Conservation (phyloP, 30 jellyfish, hydroid and myxozoan species). For the Aurelia coerulea region DNA sequence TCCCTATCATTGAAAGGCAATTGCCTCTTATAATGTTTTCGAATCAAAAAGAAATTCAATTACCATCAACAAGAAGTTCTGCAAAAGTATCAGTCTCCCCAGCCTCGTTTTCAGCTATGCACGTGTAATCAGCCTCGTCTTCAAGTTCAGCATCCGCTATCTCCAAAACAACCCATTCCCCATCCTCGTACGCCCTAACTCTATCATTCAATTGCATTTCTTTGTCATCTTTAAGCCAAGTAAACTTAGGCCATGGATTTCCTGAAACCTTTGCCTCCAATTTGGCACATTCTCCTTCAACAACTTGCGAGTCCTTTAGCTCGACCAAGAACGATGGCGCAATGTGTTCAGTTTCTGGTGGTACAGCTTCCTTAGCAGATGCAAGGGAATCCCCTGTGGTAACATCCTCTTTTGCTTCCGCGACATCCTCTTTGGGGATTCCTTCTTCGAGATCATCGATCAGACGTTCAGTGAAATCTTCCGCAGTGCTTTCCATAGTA, state of each 20-base stretch:
- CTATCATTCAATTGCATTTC: conserved; percentile 35
- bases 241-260: conserved; percentile 58
- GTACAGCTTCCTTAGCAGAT: not conserved
- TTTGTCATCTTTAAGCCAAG: conserved; percentile 80
- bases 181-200: conserved; percentile 71
- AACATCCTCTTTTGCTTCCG: not conserved
- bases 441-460: not conserved
- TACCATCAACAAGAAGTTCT: conserved; percentile 89
- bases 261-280: conserved; percentile 67
- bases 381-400: not conserved
- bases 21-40: too few species aligned
- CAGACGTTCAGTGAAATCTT: not conserved
- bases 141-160: conserved; percentile 69
- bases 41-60: not conserved
- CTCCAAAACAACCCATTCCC: conserved; percentile 54
- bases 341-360: not conserved
- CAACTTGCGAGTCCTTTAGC: conserved; percentile 52
- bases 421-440: not conserved
- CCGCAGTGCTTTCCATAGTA: not conserved
- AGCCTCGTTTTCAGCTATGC: conserved; percentile 77
- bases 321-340: conserved; percentile 51
- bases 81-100: conserved; percentile 87
- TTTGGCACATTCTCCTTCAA: conserved; percentile 60
- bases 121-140: conserved; percentile 83
- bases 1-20: too few species aligned